phyloP scores from a whole-genome alignment of 2,113 vertebrate genomes.

The Pelmatolapia mariae region DNA sequence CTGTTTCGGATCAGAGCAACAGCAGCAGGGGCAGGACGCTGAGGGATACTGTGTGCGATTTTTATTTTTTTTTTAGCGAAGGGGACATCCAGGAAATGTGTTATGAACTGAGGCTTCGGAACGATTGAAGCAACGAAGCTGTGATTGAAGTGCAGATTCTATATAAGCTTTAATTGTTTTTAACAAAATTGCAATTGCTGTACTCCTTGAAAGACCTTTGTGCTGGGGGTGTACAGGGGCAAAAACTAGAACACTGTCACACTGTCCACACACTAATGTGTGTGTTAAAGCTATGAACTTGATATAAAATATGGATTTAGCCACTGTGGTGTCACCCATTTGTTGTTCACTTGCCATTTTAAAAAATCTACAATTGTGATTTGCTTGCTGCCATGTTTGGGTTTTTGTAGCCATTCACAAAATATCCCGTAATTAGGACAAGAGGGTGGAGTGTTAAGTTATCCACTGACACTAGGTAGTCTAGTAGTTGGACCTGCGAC shows the following conservation, averaged over 20 bases:
- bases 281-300: background rate
- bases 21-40: background rate
- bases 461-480: background rate
- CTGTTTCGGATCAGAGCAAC: background rate
- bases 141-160: background rate
- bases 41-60: background rate
- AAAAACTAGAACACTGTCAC: background rate
- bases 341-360: background rate
- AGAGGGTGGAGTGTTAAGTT: background rate
- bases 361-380: background rate
- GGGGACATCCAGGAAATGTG: background rate
- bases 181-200: background rate
- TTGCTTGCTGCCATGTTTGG: background rate
- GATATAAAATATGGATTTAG: background rate
- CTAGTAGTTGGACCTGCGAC: background rate
- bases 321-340: background rate
- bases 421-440: background rate
- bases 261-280: background rate
- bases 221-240: background rate
- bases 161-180: background rate
- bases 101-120: too few relatives aligned
- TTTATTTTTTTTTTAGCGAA: background rate
- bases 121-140: background rate
- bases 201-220: background rate
- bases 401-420: background rate